These are phyloP conservation scores for Gymnosoma rotundatum DNA, from an alignment of 2,888 invertebrate species.

Conservation along the genomic window DNA sequence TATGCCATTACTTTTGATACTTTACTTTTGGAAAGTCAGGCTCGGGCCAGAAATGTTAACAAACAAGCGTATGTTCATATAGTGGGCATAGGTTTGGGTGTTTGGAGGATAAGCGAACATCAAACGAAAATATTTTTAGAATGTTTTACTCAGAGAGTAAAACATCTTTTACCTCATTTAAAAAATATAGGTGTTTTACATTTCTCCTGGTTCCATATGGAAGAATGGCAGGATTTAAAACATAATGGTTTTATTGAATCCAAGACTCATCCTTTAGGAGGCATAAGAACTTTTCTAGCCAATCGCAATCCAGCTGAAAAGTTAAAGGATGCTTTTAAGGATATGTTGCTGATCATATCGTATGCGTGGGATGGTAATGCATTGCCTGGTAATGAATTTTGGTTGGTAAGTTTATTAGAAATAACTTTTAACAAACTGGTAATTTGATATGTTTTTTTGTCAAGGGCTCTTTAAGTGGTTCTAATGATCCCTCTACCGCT, in stretches of 20 bases:
- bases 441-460: background rate
- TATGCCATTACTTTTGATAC: conserved; percentile 84
- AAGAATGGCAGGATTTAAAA: conserved; percentile 82
- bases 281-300: conserved; percentile 83
- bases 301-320: conserved; percentile 83
- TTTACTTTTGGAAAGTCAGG: conserved; percentile 84
- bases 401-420: conserved; percentile 81
- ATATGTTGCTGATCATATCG: conserved; percentile 84
- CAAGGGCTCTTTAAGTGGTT: conserved; percentile 77
- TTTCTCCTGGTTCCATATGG: conserved; percentile 84
- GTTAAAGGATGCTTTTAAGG: conserved; percentile 79
- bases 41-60: conserved; percentile 82
- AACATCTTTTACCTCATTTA: conserved; percentile 82
- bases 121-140: conserved; percentile 85
- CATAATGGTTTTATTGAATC: conserved; percentile 79
- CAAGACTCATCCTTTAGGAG: conserved; percentile 75
- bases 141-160: conserved; percentile 84
- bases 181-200: conserved; percentile 85
- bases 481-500: conserved; percentile 84
- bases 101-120: conserved; percentile 84
- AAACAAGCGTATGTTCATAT: conserved; percentile 85
- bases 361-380: conserved; percentile 88
- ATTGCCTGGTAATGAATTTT: conserved; percentile 87
- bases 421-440: background rate
- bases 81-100: conserved; percentile 85